These are phyloP conservation scores for Micronycteris hirsuta DNA, from an alignment of 2,113 vertebrate species.

Conservation along the genomic window DNA sequence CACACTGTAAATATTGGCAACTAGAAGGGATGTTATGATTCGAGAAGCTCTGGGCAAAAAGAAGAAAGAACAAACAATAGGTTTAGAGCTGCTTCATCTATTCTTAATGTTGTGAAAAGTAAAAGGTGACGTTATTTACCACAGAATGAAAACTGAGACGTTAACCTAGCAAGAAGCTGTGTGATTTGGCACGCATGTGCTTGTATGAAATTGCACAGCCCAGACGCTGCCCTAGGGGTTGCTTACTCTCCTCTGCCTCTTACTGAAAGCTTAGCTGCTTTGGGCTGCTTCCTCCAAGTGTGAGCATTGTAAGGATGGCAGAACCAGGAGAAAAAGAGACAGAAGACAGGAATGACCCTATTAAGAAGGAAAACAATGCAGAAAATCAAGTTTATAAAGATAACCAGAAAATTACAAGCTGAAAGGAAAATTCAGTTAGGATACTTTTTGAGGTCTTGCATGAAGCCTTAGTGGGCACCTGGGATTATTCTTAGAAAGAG, in stretches of 20 bases:
- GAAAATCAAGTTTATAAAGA: slow-evolving; percentile 24
- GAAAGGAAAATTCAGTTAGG: not conserved
- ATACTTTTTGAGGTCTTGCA: not conserved
- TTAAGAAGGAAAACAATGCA: not conserved
- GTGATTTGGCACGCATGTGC: not conserved
- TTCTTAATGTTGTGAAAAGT: not conserved
- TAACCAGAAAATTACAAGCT: slow-evolving; percentile 18
- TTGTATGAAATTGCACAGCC: not conserved
- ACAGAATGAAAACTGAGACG: not conserved
- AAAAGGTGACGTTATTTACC: not conserved
- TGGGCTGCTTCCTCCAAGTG: not conserved
- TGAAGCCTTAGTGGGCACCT: not conserved
- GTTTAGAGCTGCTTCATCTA: not conserved
- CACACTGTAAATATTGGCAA: not conserved
- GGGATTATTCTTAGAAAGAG: slow-evolving; percentile 28
- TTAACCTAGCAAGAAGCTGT: not conserved
- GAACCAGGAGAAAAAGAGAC: not conserved
- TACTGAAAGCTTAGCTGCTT: not conserved
- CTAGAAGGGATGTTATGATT: not conserved
- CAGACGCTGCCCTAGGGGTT: not conserved
- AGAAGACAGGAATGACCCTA: not conserved
- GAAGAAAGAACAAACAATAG: not conserved
- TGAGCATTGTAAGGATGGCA: not conserved
- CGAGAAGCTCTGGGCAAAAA: not conserved
- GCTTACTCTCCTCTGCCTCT: not conserved